Evolutionary conservation across 2,113 vertebrate species (phyloP), one percentile per base, ranked within the genome.

Genomic region (Carassius gibelio): DNA sequence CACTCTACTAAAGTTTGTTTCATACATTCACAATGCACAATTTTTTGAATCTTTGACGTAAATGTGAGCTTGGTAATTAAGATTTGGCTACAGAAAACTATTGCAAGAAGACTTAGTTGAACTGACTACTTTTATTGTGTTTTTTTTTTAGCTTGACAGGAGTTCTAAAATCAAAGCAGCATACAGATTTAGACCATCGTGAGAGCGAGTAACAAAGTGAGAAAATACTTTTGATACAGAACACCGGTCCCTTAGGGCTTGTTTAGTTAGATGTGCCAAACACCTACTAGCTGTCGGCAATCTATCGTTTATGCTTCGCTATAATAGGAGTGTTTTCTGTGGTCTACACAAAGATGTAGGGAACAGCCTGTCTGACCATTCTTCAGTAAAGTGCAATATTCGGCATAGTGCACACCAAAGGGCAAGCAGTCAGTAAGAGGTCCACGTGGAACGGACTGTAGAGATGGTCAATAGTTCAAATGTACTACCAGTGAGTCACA

Each of bases 401-500:
- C 38, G 1, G 36, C 21, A 34, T 59, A 87, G 82, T 79, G 82
- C 69, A 82, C 74, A 80, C 42, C 82, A 75, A 83, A 82, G 68
- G 75, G 50, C 55, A 50, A 64, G 84, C 79, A 86, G 34, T 82
- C 36, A 85, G 69, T 59, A 66, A 80, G 21, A 66, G 48, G 11
- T 68, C 30, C 68, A 36, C 2, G 0, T 48, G 45, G 38, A 48
- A 48, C 2, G 11, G 45, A 48, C 2, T 81, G 82, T 85, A 86
- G 26, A 89, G 86, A 89, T 87, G 89, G 85, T 30, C 1, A 30
- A 30, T 30, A 30, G 30, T 30, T 30, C 1, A 30, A 30, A 50
- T 87, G 64, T 36, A 48, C 78, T 30, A 68, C 88, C 77, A 91
- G 64, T 69, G 87, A 86, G 91, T 94, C 90, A 92, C 81, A 86